phyloP scores from a whole-genome alignment of 2,888 invertebrate genomes.

The Phorcus lineatus region DNA sequence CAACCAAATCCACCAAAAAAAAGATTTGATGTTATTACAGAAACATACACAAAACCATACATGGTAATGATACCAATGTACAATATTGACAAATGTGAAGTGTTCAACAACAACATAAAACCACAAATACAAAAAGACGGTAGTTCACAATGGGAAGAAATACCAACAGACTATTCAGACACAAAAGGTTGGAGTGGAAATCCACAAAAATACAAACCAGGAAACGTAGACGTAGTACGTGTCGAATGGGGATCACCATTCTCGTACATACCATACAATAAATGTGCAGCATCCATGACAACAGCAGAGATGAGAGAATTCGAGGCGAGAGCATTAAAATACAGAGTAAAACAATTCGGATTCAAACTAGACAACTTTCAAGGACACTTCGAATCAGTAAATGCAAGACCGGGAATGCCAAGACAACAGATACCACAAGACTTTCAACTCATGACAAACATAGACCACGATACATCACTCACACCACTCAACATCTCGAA shows the following conservation, averaged over 20 bases:
- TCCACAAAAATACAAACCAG: not conserved
- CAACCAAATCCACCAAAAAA: not conserved
- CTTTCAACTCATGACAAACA: not conserved
- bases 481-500: not conserved
- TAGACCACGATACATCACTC: not conserved
- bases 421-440: not conserved
- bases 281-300: not conserved
- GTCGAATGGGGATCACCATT: not conserved
- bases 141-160: not conserved
- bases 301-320: not conserved
- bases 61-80: not conserved
- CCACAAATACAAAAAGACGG: not conserved
- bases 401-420: not conserved
- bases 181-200: not conserved
- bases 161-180: not conserved
- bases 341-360: not conserved
- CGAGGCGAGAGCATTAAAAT: not conserved
- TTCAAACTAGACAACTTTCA: not conserved
- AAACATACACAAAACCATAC: not conserved
- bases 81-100: not conserved
- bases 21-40: not conserved
- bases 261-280: not conserved
- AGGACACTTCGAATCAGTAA: not conserved
- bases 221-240: not conserved
- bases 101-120: not conserved